phyloP scores from a whole-genome alignment of 1,140 invertebrate species.

The fruit fly (Drosophila melanogaster) region Release_6_plus_ISO1_MT NT_033777.3:20971001-20971500 shows the following conservation, averaged over 20 bases:
- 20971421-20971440: constrained; percentile 72
- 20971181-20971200: constrained; percentile 43
- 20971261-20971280: constrained; percentile 75
- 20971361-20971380: constrained; percentile 27
- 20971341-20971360: constrained; percentile 22
- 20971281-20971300: constrained; percentile 65
- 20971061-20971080: constrained; percentile 77
- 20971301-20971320: constrained; percentile 37
- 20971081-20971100: constrained; percentile 82
- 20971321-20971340: constrained; percentile 2
- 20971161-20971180: constrained; percentile 47
- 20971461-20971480: not conserved
- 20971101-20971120: constrained; percentile 61
- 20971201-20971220: constrained; percentile 19
- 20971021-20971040: constrained; percentile 46
- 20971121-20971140: constrained; percentile 68
- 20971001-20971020: constrained; percentile 42
- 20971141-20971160: constrained; percentile 65
- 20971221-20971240: constrained; percentile 29
- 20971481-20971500: no score
- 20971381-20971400: constrained; percentile 39
- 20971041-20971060: constrained; percentile 67
- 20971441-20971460: constrained; percentile 49
- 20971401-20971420: constrained; percentile 34
- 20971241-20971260: constrained; percentile 36